Conservation (phyloP, 1,140 invertebrate species). For the Hormaphis cornu region DNA sequence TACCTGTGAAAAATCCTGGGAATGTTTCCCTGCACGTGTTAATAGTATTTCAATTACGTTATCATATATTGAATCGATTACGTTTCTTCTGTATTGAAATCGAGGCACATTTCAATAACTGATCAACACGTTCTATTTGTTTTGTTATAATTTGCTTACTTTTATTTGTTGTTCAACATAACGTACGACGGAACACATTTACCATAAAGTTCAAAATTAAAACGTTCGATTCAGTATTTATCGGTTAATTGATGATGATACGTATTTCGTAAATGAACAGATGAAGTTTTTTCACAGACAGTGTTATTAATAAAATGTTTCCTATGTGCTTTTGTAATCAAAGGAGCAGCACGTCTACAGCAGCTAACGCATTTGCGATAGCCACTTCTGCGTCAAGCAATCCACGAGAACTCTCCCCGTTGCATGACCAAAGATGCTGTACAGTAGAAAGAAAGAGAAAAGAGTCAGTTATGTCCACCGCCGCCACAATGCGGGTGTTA, state of each 20-base stretch:
- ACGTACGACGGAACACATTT: no score
- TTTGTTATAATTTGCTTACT: neutral
- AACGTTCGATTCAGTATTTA: neutral
- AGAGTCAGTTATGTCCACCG: conserved; percentile 81
- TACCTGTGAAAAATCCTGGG: conserved; percentile 11
- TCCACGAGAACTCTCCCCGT: conserved; percentile 50
- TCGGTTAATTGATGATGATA: neutral
- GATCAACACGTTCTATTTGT: neutral
- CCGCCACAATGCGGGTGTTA: conserved; percentile 84
- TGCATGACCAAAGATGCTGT: conserved; percentile 39
- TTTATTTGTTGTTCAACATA: neutral
- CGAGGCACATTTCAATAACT: neutral
- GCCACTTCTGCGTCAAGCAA: conserved; percentile 82
- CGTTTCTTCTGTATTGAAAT: neutral
- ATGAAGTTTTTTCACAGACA: neutral
- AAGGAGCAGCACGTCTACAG: conserved; percentile 82
- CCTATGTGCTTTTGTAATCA: conserved; percentile 29
- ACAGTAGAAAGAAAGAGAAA: conserved; percentile 50
- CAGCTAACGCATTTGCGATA: conserved; percentile 83
- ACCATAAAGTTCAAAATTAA: neutral
- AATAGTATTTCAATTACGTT: conserved; percentile 14
- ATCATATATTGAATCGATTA: conserved; percentile 14
- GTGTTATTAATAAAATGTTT: neutral
- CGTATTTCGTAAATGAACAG: neutral
- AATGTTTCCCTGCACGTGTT: conserved; percentile 31